phyloP scores from a whole-genome alignment of 2,888 invertebrate species.

The Rhagophthalmus giganteus region DNA sequence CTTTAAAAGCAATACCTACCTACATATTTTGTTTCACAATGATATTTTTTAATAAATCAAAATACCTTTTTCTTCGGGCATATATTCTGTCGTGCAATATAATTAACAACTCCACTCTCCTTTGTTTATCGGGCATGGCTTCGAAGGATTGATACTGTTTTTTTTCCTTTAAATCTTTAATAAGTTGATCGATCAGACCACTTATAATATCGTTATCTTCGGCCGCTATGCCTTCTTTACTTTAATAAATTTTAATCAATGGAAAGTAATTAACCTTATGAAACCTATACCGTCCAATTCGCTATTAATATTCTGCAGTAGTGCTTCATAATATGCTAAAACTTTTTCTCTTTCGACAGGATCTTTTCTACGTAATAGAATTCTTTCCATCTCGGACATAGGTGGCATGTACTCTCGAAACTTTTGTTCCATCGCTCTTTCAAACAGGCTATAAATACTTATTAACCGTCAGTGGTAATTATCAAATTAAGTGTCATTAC shows the following conservation, averaged over 20 bases:
- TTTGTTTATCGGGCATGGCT: conserved; percentile 40
- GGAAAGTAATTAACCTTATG: no score
- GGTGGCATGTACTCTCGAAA: conserved; percentile 46
- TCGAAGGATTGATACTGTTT: conserved; percentile 43
- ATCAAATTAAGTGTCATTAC: conserved; percentile 20
- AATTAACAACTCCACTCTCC: conserved; percentile 46
- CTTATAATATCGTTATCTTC: conserved; percentile 48
- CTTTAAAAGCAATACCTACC: neutral
- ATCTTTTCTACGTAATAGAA: conserved; percentile 49
- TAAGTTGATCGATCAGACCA: conserved; percentile 48
- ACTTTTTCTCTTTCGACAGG: conserved; percentile 50
- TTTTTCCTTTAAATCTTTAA: conserved; percentile 46
- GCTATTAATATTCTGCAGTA: conserved; percentile 53
- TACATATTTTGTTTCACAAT: conserved; percentile 3
- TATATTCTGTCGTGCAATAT: conserved; percentile 47
- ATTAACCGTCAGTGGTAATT: neutral
- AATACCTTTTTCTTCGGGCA: conserved; percentile 40
- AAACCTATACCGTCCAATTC: no score
- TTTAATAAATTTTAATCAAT: conserved; percentile 4
- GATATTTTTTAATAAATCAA: neutral
- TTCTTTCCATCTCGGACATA: conserved; percentile 51
- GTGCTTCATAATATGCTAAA: conserved; percentile 52
- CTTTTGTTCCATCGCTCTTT: conserved; percentile 42
- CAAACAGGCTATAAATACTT: conserved; percentile 39
- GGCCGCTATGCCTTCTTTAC: conserved; percentile 31